These are phyloP conservation scores for Drosophila maculinotata DNA, from an alignment of 2,888 invertebrate genomes.

Conservation along the genomic window DNA sequence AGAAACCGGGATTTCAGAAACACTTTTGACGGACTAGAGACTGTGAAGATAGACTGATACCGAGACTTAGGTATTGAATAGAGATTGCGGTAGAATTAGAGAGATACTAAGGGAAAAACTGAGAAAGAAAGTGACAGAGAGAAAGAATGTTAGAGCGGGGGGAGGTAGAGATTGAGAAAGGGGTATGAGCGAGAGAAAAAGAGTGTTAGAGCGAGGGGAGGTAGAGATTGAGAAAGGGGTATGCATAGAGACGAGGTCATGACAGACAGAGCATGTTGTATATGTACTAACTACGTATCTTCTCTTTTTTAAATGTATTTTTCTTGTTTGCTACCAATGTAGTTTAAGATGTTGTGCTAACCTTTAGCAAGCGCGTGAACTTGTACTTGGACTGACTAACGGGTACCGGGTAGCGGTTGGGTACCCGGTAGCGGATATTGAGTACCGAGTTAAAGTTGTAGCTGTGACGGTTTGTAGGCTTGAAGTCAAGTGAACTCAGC, in stretches of 20 bases:
- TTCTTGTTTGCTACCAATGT: constrained; percentile 63
- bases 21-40: constrained; percentile 20
- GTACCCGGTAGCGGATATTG: constrained; percentile 37
- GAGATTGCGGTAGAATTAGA: constrained; percentile 13
- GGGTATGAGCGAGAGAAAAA: too few relatives aligned
- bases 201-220: constrained; percentile 30
- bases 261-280: constrained; percentile 65
- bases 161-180: constrained; percentile 20
- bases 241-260: constrained; percentile 48
- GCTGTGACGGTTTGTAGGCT: constrained; percentile 50
- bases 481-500: constrained; percentile 58
- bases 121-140: constrained; percentile 33
- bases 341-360: constrained; percentile 71
- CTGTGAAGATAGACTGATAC: constrained; percentile 14
- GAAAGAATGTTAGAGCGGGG: constrained; percentile 31
- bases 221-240: constrained; percentile 23
- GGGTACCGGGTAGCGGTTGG: constrained; percentile 44
- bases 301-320: constrained; percentile 50
- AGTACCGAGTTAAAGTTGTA: constrained; percentile 51
- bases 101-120: constrained; percentile 17
- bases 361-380: constrained; percentile 79
- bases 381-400: constrained; percentile 73
- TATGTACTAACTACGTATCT: constrained; percentile 75
- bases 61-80: constrained; percentile 5
- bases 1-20: constrained; percentile 6